A percentile compares a stretch with the other conserved stretches of the same genome.
phyloP scores from a whole-genome alignment of 2,888 invertebrate species.

The Sinohyriopsis cumingii region DNA sequence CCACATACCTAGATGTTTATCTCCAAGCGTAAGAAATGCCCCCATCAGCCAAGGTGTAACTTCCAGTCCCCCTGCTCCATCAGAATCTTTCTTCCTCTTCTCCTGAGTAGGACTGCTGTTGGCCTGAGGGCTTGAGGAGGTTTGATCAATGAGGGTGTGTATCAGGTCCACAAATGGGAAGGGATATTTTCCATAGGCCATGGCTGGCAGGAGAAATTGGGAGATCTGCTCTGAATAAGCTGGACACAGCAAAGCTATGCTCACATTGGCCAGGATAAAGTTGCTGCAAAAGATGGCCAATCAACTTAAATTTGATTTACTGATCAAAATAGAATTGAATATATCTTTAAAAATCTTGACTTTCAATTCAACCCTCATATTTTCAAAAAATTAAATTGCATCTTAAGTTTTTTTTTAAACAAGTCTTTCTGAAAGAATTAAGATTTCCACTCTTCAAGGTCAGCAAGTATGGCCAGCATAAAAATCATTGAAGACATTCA shows the following conservation, averaged over 20 bases:
- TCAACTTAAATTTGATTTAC: neutral
- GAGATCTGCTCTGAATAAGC: constrained; percentile 66
- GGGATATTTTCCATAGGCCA: constrained; percentile 62
- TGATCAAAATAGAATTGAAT: neutral
- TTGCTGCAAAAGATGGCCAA: constrained; percentile 39
- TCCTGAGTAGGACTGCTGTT: constrained; percentile 24
- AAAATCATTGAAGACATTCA: no score
- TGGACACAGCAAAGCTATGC: constrained; percentile 63
- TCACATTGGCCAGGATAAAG: constrained; percentile 42
- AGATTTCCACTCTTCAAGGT: no score
- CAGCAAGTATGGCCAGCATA: no score
- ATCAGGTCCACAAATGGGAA: constrained; percentile 69
- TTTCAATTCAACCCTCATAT: neutral
- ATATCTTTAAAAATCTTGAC: no score
- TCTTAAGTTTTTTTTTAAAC: neutral
- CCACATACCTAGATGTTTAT: constrained; percentile 78
- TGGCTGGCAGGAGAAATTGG: constrained; percentile 69
- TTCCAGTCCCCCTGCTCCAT: constrained; percentile 14
- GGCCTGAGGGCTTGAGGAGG: constrained; percentile 19
- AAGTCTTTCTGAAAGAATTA: no score
- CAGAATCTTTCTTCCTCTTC: constrained; percentile 11
- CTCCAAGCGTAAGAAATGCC: constrained; percentile 81
- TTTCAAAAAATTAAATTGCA: neutral
- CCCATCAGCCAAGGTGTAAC: constrained; percentile 81
- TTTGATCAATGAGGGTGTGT: constrained; percentile 55